Conservation (phyloP, 2,113 vertebrate genomes). For the Miniopterus natalensis region DNA sequence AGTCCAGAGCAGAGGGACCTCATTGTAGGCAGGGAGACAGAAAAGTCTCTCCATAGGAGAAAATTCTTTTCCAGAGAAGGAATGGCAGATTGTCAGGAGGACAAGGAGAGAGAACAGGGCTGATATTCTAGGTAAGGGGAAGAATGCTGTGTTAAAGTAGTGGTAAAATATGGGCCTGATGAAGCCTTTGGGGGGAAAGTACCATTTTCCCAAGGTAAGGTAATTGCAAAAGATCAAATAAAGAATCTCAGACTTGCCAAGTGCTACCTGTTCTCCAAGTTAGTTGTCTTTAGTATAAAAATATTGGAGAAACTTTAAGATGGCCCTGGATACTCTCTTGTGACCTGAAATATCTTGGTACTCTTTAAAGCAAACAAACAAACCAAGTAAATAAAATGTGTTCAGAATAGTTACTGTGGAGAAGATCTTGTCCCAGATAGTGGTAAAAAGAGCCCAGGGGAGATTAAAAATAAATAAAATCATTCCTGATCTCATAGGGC, state of each 20-base stretch:
- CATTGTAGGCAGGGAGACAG: background rate
- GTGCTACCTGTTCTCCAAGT: background rate
- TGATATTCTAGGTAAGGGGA: background rate
- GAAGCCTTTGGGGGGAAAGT: background rate
- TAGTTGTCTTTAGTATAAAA: background rate
- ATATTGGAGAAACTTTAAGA: background rate
- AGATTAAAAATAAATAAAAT: conserved; percentile 22
- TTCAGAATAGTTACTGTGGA: background rate
- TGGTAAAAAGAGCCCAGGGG: background rate
- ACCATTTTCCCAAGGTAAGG: background rate
- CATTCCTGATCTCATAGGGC: background rate
- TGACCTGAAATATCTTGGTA: background rate
- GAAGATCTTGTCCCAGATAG: background rate
- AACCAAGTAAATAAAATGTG: background rate
- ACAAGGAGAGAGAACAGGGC: background rate
- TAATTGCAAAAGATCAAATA: background rate
- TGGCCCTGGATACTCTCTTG: background rate
- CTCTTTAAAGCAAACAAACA: background rate
- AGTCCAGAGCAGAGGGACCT: background rate
- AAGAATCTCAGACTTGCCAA: background rate
- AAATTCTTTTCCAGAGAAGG: background rate
- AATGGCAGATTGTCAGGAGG: background rate
- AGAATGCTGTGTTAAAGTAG: background rate
- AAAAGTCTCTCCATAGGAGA: background rate
- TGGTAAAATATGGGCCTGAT: background rate